Conservation (phyloP, 2,888 invertebrate species). For the Chydorus sphaericus region DNA sequence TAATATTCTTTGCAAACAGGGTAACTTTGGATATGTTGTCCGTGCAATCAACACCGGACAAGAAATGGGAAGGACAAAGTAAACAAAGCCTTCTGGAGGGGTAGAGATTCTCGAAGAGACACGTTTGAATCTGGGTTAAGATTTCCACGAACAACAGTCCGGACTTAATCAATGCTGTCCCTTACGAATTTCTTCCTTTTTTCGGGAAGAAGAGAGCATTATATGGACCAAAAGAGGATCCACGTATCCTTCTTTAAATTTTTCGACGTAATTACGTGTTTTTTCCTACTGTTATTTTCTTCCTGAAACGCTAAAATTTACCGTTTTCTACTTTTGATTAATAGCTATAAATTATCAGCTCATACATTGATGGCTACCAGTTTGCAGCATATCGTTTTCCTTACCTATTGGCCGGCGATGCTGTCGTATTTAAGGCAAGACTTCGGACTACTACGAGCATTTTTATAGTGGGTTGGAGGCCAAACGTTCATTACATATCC, state of each 20-base stretch:
- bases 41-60: slow-evolving; percentile 61
- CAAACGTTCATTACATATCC: slow-evolving; percentile 70
- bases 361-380: slow-evolving; percentile 77
- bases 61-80: slow-evolving; percentile 57
- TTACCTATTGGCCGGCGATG: slow-evolving; percentile 74
- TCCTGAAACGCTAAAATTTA: neutral
- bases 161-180: slow-evolving; percentile 71
- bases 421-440: slow-evolving; percentile 66
- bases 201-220: slow-evolving; percentile 61
- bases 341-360: neutral
- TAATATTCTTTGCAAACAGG: slow-evolving; percentile 32
- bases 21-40: slow-evolving; percentile 80
- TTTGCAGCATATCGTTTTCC: slow-evolving; percentile 88
- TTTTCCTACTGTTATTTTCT: neutral
- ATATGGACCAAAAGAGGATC: slow-evolving; percentile 71
- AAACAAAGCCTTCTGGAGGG: slow-evolving; percentile 74
- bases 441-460: slow-evolving; percentile 84
- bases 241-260: slow-evolving; percentile 84
- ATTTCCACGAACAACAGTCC: too few species aligned
- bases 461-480: slow-evolving; percentile 79
- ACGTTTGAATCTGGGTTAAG: too few species aligned
- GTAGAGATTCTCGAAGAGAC: slow-evolving; percentile 80
- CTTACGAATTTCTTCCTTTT: slow-evolving; percentile 95
- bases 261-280: slow-evolving; percentile 58
- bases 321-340: neutral